Conservation (phyloP, 2,888 invertebrate genomes). For the Pterobdella sp. region DNA sequence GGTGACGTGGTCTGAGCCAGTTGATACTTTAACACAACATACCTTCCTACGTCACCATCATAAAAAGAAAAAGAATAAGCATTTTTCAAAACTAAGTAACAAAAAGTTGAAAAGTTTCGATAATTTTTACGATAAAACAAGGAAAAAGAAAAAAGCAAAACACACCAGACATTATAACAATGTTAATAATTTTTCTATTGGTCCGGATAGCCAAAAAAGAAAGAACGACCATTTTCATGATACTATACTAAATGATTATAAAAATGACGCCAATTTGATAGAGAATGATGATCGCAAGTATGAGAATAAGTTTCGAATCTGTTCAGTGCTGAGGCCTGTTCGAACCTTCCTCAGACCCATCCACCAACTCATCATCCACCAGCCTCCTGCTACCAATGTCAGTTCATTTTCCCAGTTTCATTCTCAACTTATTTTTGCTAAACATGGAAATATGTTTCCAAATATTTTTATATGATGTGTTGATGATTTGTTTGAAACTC, state of each 20-base stretch:
- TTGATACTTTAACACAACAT: background rate
- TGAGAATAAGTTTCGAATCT: background rate
- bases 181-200: too few species aligned
- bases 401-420: too few species aligned
- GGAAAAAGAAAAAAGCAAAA: background rate
- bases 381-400: background rate
- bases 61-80: background rate
- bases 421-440: background rate
- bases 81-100: background rate
- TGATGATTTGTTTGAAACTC: too few species aligned
- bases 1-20: background rate
- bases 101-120: background rate
- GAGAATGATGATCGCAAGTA: background rate
- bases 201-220: background rate
- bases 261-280: background rate
- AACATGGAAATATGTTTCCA: background rate
- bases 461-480: too few species aligned
- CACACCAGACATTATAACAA: background rate
- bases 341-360: constrained; percentile 19
- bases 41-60: background rate
- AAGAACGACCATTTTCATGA: background rate
- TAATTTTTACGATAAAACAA: background rate
- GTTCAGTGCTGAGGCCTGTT: constrained; percentile 13
- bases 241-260: background rate
- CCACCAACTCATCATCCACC: constrained; percentile 28